phyloP scores from a whole-genome alignment of 2,888 invertebrate genomes.

The Pseudeuparius sepicola region DNA sequence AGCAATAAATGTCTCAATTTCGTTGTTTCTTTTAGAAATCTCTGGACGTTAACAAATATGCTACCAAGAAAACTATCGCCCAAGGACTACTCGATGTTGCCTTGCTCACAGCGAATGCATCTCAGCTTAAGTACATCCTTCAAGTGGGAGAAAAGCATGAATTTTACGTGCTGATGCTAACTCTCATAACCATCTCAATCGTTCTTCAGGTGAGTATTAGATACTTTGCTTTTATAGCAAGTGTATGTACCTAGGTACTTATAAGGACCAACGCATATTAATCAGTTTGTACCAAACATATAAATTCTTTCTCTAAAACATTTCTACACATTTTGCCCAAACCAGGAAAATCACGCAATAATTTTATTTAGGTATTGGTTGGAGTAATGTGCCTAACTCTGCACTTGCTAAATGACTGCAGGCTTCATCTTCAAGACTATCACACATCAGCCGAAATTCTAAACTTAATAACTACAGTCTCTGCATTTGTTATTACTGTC shows the following conservation, averaged over 20 bases:
- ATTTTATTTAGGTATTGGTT: constrained; percentile 53
- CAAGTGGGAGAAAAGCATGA: constrained; percentile 78
- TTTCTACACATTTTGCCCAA: too few relatives aligned
- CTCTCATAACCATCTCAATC: constrained; percentile 71
- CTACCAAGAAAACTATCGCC: constrained; percentile 85
- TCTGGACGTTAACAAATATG: constrained; percentile 79
- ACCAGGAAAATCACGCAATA: too few relatives aligned
- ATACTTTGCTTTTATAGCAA: constrained; percentile 3
- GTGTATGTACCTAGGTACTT: too few relatives aligned
- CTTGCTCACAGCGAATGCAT: constrained; percentile 77
- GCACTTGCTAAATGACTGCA: constrained; percentile 67
- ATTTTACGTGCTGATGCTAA: constrained; percentile 73
- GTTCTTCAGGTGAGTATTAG: constrained; percentile 62
- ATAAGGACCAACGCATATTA: too few relatives aligned
- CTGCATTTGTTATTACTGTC: constrained; percentile 63
- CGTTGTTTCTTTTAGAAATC: constrained; percentile 49
- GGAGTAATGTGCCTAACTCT: constrained; percentile 62
- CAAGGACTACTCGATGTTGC: constrained; percentile 88
- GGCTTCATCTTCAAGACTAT: constrained; percentile 60
- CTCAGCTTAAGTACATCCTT: constrained; percentile 77
- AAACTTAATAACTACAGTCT: constrained; percentile 60
- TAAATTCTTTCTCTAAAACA: too few relatives aligned
- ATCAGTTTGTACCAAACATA: too few relatives aligned
- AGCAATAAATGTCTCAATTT: background rate
- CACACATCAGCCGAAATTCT: constrained; percentile 57